Evolutionary conservation across 2,797 vertebrate species (phyloP), one percentile per base, ranked within the genome.

Genomic region (Cuculus canorus): DNA sequence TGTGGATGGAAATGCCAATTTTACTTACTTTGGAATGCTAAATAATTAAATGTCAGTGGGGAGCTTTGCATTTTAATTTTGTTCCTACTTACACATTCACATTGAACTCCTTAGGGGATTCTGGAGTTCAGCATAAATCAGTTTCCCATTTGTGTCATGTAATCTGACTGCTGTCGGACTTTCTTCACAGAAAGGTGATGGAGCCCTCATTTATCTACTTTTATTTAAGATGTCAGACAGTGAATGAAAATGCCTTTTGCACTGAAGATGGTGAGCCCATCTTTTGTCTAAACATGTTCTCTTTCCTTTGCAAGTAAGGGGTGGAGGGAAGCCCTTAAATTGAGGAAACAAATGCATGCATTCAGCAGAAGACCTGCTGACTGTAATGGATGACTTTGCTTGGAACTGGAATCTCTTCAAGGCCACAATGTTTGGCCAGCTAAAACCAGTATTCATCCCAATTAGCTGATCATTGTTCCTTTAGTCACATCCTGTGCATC

Each of bases 401-500:
- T 86, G 63, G 79, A 90, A 75, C 65, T 91, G 70, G 54, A 87
- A 60, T 68, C 32, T 84, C 57, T 93, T 90, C 39, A 57, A 66
- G 66, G 80, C 54, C 28, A 12, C 1, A 15, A 12, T 50, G 25
- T 72, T 75, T 81, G 90, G 59, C 37, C 56, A 70, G 70, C 60
- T 84, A 79, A 84, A 83, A 30, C 59, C 64, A 68, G 73, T 70
- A 28, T 93, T 90, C 77, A 92, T 80, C 66, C 60, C 90, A 88
- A 90, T 96, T 94, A 96, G 81, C 78, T 82, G 95, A 65, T 96
- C 92, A 28, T 33, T 90, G 52, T 82, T 68, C 48, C 50, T 95
- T 95, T 96, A 96, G 91, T 97, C 96, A 96, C 81, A 93, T 97
- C 96, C 96, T 93, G 91, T 86, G 83, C 50, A 48, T 76, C 57